Evolutionary conservation across 2,888 invertebrate genomes (phyloP).

Genomic region (Drosophila mimica): DNA sequence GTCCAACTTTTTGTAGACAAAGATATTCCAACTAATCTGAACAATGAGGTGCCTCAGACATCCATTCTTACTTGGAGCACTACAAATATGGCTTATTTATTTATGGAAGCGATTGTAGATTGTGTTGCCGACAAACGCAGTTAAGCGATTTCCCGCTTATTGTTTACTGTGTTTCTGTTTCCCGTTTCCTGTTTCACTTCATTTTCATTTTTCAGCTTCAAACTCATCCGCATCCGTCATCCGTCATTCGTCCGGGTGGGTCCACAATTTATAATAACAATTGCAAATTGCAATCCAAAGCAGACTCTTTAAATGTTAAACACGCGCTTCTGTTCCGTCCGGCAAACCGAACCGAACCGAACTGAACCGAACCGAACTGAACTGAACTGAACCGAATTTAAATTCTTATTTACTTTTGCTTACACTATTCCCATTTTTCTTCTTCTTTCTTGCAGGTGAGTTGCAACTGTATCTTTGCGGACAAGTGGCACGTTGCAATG

Average conservation of each 20-base stretch:
- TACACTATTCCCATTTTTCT: background rate
- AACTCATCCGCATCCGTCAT: conserved; percentile 50
- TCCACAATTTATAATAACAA: conserved; percentile 59
- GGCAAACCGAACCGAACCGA: background rate
- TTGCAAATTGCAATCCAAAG: conserved; percentile 65
- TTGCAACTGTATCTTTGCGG: conserved; percentile 29
- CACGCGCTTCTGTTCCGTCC: conserved; percentile 50
- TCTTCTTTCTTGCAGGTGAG: conserved; percentile 43
- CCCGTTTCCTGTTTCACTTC: conserved; percentile 17
- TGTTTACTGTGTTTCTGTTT: conserved; percentile 12
- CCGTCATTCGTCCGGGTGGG: conserved; percentile 47
- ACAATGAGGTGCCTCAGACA: no score
- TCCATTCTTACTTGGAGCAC: background rate
- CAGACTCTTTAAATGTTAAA: conserved; percentile 70
- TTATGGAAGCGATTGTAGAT: background rate
- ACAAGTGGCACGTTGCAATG: conserved; percentile 12
- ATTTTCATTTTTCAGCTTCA: background rate
- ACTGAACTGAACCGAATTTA: background rate
- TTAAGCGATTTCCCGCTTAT: conserved; percentile 30
- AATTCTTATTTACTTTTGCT: conserved; percentile 22
- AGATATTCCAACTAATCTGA: background rate
- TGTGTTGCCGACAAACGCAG: conserved; percentile 5
- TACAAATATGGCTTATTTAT: background rate
- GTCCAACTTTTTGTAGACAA: background rate
- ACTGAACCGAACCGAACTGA: background rate